Evolutionary conservation across 2,797 vertebrate genomes (phyloP), one percentile per base, ranked within the genome.

Genomic region (Manis crassicaudata): DNA sequence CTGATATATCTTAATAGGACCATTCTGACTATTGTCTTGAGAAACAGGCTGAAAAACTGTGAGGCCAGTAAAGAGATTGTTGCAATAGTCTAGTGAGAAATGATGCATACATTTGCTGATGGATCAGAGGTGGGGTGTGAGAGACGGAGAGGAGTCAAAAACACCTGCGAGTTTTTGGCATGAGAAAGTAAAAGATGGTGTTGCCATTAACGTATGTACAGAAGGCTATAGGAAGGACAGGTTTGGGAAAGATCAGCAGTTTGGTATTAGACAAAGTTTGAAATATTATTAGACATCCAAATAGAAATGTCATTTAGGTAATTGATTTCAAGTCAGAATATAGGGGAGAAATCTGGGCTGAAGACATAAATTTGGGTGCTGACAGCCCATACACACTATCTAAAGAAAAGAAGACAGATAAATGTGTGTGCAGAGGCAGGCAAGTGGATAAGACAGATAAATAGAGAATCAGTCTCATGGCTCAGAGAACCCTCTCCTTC

Each of bases 41-140:
- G 75, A 94, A 83, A 92, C 27, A 60, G 46, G 32, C 11, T 50
- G 60, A 93, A 83, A 89, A 73, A 13, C 83, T 83, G 73, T 65
- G 52, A 94, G 56, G 75, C 56, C 58, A 79, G 52, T 79, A 76
- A 75, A 27, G 75, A 92, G 68, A 79, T 88, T 83, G 54, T 82
- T 62, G 17, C 32, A 87, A 70, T 82, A 62, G 50, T 54, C 46
- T 17, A 6, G 29, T 90, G 70, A 94, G 87, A 95, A 94, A 84
- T n/a, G 7, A 89, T 62, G 54, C 16, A 93, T 65, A 76, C 81
- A 87, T 68, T 94, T 94, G 46, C 54, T 91, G 73, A 52, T 93
- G 50, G n/a, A 60, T n/a, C 90, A 4, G 56, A 68, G 54, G 18
- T 58, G 16, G 9, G 13, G 3, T 72, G 7, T 52, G 72, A 94